Evolutionary conservation across 2,113 vertebrate species (phyloP).

Genomic region (Labrus mixtus): DNA sequence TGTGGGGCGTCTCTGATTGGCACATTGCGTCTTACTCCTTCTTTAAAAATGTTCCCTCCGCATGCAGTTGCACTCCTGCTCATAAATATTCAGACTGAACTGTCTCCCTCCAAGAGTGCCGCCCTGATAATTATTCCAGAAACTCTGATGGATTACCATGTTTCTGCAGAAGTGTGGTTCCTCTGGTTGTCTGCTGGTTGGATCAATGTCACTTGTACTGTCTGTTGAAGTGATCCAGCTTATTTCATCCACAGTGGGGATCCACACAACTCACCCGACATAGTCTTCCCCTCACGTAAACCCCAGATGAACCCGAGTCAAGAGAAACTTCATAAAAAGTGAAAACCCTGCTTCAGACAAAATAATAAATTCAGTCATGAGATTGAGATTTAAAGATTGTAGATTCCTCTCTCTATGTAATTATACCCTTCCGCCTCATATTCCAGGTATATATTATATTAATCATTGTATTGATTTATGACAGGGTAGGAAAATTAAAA

Average conservation of each 20-base stretch:
- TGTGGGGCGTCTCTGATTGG: conserved; percentile 40
- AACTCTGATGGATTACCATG: conserved; percentile 53
- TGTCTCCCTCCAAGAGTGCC: conserved; percentile 29
- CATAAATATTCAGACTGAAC: conserved; percentile 63
- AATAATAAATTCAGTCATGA: not conserved
- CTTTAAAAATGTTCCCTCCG: conserved; percentile 32
- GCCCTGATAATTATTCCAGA: conserved; percentile 71
- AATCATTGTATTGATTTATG: too few relatives aligned
- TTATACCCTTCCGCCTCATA: not conserved
- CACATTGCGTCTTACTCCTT: conserved; percentile 13
- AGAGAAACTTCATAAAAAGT: not conserved
- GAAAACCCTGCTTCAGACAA: not conserved
- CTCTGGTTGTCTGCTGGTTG: conserved; percentile 17
- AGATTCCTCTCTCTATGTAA: not conserved
- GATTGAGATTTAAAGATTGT: not conserved
- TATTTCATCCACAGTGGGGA: conserved; percentile 25
- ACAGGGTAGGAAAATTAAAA: not conserved
- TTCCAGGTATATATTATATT: too few relatives aligned
- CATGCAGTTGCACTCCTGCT: conserved; percentile 40
- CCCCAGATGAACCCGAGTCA: conserved; percentile 16
- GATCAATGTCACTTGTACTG: conserved; percentile 18
- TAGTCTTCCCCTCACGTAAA: not conserved
- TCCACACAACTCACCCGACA: not conserved
- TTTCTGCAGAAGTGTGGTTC: conserved; percentile 41
- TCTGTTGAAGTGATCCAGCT: conserved; percentile 29